Evolutionary conservation across 2,113 vertebrate species (phyloP).

Genomic region (Maccullochella peelii): DNA sequence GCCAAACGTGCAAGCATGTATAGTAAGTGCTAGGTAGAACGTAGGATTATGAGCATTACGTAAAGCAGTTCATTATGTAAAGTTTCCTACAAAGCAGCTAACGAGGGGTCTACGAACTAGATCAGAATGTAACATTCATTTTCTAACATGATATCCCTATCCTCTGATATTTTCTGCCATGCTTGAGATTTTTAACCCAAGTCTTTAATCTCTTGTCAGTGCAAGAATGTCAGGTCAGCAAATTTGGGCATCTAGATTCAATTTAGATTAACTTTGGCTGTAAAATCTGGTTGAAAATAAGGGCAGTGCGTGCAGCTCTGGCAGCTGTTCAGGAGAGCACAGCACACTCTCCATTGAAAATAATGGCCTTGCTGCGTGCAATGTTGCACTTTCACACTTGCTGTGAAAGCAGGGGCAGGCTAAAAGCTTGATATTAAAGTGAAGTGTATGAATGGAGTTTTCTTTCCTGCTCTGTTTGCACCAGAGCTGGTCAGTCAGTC

Average conservation of each 20-base stretch:
- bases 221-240: neutral
- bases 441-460: neutral
- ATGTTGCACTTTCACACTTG: neutral
- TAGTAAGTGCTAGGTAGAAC: too few species aligned
- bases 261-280: neutral
- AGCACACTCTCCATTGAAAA: neutral
- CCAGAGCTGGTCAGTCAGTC: neutral
- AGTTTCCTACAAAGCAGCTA: too few species aligned
- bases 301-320: neutral
- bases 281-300: neutral
- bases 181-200: neutral
- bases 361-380: neutral
- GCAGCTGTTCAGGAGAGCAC: neutral
- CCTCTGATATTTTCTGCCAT: too few species aligned
- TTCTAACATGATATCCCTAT: neutral
- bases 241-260: neutral
- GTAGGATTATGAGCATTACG: too few species aligned
- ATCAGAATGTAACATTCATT: neutral
- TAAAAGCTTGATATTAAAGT: neutral
- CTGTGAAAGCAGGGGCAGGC: neutral
- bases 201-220: neutral
- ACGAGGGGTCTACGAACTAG: too few species aligned
- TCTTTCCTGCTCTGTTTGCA: neutral
- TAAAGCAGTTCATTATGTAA: too few species aligned
- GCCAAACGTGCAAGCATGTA: too few species aligned